Base-by-base conservation (phyloP, 2,888 invertebrate species). In the Tanytarsus gracilentus region DNA sequence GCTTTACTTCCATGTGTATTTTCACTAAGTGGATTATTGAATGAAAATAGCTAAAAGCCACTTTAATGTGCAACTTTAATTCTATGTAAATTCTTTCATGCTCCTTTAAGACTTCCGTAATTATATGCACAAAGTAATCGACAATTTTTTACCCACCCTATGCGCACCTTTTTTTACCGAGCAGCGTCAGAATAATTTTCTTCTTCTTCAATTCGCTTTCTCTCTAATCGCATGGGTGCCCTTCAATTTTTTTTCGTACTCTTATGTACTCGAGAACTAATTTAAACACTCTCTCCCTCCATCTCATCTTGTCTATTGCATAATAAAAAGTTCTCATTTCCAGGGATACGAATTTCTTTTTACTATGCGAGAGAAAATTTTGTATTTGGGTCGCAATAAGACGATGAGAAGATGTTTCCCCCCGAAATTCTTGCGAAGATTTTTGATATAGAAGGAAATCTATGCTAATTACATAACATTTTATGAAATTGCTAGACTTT, bases 141-240 rank as follows among this genome's bases (percentile, higher is more conserved):
- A n/a, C n/a, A n/a, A n/a, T n/a, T n/a, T n/a, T n/a, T n/a, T n/a
- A n/a, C n/a, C n/a, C n/a, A n/a, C n/a, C n/a, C n/a, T n/a, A n/a
- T n/a, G n/a, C n/a, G n/a, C n/a, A n/a, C n/a, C n/a, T n/a, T n/a
- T n/a, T n/a, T n/a, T n/a, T n/a, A n/a, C n/a, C n/a, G n/a, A n/a
- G n/a, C n/a, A n/a, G n/a, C n/a, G 44, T 26, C 25, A 23, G 44
- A 18, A 18, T 23, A 44, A 21, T 44, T 49, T 49, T 25, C 7
- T 49, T 49, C 11, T 49, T 40, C 40, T 40, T 16, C 40, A 18
- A 11, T 11, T 14, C 33, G 14, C 14, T 18, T 23, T 18, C 40
- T 16, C 16, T 39, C 40, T 56, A 56, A 44, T 58, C 58, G 58
- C 58, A 48, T 58, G 58, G 48, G 29, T 58, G 58, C 58, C 58